A percentile compares a stretch with the other conserved stretches of the same genome.
phyloP scores from a whole-genome alignment of 1,140 invertebrate genomes.

The Oreohelix idahoensis region DNA sequence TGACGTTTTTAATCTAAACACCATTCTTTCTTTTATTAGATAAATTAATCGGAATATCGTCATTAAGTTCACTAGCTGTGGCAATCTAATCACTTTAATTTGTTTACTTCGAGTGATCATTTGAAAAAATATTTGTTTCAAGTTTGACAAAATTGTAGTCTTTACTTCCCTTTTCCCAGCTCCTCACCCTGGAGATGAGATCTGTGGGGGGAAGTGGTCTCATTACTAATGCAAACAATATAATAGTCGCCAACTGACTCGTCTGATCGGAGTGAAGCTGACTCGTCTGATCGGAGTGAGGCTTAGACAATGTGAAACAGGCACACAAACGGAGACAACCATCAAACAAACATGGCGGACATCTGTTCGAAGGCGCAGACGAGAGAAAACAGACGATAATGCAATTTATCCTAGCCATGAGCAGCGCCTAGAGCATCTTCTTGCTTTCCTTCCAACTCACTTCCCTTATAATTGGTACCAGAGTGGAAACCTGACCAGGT shows the following conservation, averaged over 20 bases:
- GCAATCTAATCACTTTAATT: no score
- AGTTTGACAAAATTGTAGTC: no score
- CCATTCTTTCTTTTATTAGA: no score
- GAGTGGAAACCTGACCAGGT: neutral
- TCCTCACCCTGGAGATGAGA: no score
- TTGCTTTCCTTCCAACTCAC: neutral
- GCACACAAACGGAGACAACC: neutral
- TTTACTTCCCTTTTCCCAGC: no score
- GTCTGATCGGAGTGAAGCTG: neutral
- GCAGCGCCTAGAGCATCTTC: neutral
- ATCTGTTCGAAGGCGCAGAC: neutral
- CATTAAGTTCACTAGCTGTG: no score
- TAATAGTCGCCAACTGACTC: neutral
- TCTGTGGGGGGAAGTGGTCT: neutral
- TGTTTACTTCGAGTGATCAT: neutral
- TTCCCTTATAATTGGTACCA: neutral
- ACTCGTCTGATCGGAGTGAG: neutral
- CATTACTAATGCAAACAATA: neutral
- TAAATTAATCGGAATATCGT: no score
- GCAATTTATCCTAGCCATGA: neutral
- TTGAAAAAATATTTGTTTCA: no score
- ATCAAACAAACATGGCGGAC: neutral
- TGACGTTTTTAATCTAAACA: no score
- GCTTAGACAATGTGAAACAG: neutral
- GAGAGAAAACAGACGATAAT: neutral